Percentiles rank a stretch among this genome's conserved stretches.
phyloP scores from a whole-genome alignment of 1,140 invertebrate species.

The Triops longicaudatus region DNA sequence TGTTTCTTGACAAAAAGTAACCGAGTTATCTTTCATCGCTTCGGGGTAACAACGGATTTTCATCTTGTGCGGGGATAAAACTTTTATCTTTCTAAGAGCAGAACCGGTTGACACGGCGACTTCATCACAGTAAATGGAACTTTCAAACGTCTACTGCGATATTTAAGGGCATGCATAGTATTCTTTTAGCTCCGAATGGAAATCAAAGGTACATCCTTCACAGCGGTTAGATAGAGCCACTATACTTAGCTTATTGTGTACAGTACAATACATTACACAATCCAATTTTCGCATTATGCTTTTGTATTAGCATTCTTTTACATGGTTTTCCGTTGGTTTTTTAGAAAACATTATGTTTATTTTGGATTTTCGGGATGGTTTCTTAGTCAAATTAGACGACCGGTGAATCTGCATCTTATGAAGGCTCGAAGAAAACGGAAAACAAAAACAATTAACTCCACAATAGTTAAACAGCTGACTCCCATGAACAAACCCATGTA shows the following conservation, averaged over 20 bases:
- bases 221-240: too few species aligned
- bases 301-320: too few species aligned
- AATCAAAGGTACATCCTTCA: too few species aligned
- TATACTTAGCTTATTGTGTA: too few species aligned
- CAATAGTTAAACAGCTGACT: neutral
- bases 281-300: too few species aligned
- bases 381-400: too few species aligned
- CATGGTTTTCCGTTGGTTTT: too few species aligned
- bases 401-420: neutral
- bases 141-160: neutral
- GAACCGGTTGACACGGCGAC: neutral
- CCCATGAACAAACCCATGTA: neutral
- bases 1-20: neutral
- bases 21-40: neutral
- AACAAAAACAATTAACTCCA: neutral
- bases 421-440: neutral
- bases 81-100: neutral
- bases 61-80: neutral
- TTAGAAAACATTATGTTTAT: too few species aligned
- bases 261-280: too few species aligned
- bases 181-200: too few species aligned
- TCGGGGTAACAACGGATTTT: neutral
- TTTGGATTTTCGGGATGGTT: too few species aligned
- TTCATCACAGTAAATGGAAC: neutral
- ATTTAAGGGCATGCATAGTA: too few species aligned